Conservation (phyloP, 2,888 invertebrate species). For the Drosophila setosimentum region DNA sequence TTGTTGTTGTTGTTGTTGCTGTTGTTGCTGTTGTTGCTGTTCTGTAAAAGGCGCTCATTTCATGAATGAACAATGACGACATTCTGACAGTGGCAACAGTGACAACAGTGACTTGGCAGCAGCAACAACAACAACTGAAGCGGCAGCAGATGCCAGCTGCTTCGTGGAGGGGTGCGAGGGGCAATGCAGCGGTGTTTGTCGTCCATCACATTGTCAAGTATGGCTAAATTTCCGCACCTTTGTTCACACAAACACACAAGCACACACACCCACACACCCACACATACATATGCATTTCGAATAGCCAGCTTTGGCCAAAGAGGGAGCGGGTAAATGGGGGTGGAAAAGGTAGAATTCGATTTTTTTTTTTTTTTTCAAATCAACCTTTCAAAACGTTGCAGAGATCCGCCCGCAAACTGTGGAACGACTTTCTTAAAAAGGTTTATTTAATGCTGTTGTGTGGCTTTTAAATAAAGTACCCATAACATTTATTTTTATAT, state of each 20-base stretch:
- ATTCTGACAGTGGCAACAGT: conserved; percentile 72
- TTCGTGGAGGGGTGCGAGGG: not conserved
- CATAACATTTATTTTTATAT: not conserved
- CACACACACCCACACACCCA: conserved; percentile 4
- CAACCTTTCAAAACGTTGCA: not conserved
- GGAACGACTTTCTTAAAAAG: not conserved
- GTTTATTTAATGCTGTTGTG: not conserved
- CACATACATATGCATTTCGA: not conserved
- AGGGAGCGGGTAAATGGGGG: not conserved
- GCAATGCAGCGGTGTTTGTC: conserved; percentile 65
- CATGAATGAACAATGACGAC: conserved; percentile 80
- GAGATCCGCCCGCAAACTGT: not conserved
- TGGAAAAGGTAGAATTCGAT: not conserved
- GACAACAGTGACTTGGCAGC: conserved; percentile 43
- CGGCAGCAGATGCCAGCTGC: conserved; percentile 1
- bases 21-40: conserved; percentile 54
- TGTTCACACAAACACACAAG: conserved; percentile 34
- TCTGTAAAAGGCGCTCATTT: conserved; percentile 71
- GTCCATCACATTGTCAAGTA: conserved; percentile 77
- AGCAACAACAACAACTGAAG: conserved; percentile 23
- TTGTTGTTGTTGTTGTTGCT: conserved; percentile 57
- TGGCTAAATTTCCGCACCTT: conserved; percentile 72
- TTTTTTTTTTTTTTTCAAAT: not conserved
- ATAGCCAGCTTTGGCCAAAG: not conserved
- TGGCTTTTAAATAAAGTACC: not conserved